phyloP scores from a whole-genome alignment of 2,113 vertebrate genomes.

The Edolisoma coerulescens region DNA sequence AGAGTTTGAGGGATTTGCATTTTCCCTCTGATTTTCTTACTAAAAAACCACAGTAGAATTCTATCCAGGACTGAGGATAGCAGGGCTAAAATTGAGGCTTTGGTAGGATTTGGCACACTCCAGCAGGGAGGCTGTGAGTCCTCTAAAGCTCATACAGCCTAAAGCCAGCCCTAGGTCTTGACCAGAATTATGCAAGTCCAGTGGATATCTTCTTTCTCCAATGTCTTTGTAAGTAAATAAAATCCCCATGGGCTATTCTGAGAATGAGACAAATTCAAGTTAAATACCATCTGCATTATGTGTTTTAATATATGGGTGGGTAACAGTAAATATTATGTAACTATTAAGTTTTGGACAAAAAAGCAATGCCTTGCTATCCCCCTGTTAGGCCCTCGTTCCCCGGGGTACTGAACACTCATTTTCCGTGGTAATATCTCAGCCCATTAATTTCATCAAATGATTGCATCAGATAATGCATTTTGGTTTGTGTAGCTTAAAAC shows the following conservation, averaged over 20 bases:
- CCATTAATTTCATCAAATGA: conserved; percentile 13
- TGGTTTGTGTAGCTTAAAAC: not conserved
- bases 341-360: conserved; percentile 17
- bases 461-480: conserved; percentile 34
- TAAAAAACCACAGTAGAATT: not conserved
- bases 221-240: not conserved
- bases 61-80: not conserved
- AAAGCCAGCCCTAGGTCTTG: not conserved
- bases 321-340: conserved; percentile 38
- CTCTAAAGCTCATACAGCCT: not conserved
- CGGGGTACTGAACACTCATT: not conserved
- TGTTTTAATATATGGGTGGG: conserved; percentile 16
- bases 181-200: not conserved
- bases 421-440: not conserved
- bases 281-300: conserved; percentile 20
- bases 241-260: not conserved
- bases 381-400: not conserved
- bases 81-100: not conserved
- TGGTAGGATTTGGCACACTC: not conserved
- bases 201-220: not conserved
- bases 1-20: not conserved
- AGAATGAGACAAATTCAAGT: not conserved
- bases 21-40: not conserved
- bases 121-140: not conserved
- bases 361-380: not conserved